A percentile compares a stretch with the other conserved stretches of the same genome.
These are phyloP conservation scores for Meles meles DNA, from an alignment of 2,113 vertebrate genomes.

Conservation along the genomic window DNA sequence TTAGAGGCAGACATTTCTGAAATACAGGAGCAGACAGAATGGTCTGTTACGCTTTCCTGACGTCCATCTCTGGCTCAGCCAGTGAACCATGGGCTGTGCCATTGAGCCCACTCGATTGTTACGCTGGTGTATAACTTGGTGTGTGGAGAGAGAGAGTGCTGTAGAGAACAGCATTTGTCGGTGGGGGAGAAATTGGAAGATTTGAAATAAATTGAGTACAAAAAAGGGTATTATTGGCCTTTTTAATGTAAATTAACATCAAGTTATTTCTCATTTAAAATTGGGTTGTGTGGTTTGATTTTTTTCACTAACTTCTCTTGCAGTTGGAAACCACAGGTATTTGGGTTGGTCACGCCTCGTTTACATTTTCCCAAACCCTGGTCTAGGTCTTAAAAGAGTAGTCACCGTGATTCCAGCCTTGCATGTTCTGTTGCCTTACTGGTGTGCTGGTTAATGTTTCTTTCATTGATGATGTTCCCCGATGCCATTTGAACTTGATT, in stretches of 20 bases:
- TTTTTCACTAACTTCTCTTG: background rate
- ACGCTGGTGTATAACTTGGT: background rate
- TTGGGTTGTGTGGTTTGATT: background rate
- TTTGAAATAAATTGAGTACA: background rate
- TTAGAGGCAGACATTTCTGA: background rate
- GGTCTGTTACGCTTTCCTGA: background rate
- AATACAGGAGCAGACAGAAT: background rate
- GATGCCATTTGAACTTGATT: background rate
- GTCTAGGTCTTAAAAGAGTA: background rate
- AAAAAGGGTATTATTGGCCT: background rate
- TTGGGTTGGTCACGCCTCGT: background rate
- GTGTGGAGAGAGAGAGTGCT: background rate
- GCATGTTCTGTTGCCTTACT: background rate
- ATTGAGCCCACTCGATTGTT: background rate
- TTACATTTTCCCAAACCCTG: background rate
- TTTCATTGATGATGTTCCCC: background rate
- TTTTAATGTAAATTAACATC: background rate
- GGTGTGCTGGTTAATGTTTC: background rate
- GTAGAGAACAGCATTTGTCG: background rate
- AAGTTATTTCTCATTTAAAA: background rate
- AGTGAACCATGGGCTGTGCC: background rate
- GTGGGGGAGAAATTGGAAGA: background rate
- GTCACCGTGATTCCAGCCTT: background rate
- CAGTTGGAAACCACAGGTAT: background rate
- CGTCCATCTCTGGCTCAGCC: background rate